A percentile compares a stretch with the other conserved stretches of the same genome.
These are phyloP conservation scores for Pseudotriccus pelzelni DNA, from an alignment of 2,797 vertebrate genomes.

Conservation along the genomic window DNA sequence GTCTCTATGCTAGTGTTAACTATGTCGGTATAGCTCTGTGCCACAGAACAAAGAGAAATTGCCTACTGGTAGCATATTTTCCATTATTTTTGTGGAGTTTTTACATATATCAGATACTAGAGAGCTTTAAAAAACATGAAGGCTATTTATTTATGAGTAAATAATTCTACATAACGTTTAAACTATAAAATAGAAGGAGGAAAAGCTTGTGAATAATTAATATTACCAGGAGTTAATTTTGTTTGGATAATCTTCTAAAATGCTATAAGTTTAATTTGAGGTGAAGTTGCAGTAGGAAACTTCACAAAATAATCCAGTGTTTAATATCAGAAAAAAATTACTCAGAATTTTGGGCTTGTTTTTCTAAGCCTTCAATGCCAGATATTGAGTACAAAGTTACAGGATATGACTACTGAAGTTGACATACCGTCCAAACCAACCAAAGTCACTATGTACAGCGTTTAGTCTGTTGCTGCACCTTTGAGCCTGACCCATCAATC, in stretches of 20 bases:
- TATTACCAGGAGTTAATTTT: background rate
- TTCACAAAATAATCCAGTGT: background rate
- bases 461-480: background rate
- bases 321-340: background rate
- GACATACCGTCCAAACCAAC: constrained; percentile 5
- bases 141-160: constrained; percentile 3
- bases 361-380: constrained; percentile 6
- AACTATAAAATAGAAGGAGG: background rate
- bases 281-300: background rate
- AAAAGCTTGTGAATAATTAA: background rate
- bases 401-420: background rate
- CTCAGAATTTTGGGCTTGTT: background rate
- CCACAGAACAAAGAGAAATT: background rate
- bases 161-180: background rate
- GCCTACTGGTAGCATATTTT: background rate
- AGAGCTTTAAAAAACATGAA: background rate
- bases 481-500: background rate
- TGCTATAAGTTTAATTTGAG: background rate
- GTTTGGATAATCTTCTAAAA: background rate
- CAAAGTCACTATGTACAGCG: background rate
- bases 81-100: background rate
- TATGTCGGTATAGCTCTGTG: background rate
- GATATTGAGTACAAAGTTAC: background rate
- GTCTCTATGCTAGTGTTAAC: background rate
- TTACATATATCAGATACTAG: background rate